These are phyloP conservation scores for Coendou prehensilis DNA, from an alignment of 2,797 vertebrate genomes.

Conservation along the genomic window DNA sequence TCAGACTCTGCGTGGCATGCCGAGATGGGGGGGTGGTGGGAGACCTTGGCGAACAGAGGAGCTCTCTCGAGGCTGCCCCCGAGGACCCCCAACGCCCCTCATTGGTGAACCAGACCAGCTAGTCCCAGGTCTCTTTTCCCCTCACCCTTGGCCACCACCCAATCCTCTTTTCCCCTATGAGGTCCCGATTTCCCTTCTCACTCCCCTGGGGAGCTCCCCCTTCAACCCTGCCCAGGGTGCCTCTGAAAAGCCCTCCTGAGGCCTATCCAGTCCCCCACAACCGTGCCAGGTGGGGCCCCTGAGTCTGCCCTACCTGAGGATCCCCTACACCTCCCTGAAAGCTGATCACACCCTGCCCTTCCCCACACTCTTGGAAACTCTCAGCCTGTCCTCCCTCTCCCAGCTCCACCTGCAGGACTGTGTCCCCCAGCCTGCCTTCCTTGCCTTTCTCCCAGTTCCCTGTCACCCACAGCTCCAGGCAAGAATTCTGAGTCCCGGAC, in stretches of 20 bases:
- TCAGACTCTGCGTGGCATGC: slow-evolving; percentile 95
- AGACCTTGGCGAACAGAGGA: slow-evolving; percentile 90
- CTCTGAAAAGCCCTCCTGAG: not conserved
- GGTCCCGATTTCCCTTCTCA: not conserved
- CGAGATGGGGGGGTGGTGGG: slow-evolving; percentile 96
- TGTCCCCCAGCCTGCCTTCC: not conserved
- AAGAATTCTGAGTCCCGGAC: not conserved
- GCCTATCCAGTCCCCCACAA: not conserved
- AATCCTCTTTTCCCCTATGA: not conserved
- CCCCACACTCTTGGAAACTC: not conserved
- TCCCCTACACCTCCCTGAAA: not conserved
- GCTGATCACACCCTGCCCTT: not conserved
- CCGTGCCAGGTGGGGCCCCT: not conserved
- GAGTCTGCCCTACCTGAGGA: not conserved
- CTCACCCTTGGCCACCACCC: not conserved
- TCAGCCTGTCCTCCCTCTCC: not conserved
- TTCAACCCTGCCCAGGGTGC: accelerated
- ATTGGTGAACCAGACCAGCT: not conserved
- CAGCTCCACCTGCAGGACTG: not conserved
- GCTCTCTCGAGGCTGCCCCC: not conserved
- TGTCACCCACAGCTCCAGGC: not conserved
- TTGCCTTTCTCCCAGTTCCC: not conserved
- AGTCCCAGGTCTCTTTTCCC: not conserved
- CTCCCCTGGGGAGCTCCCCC: not conserved
- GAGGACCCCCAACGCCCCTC: not conserved